phyloP scores from a whole-genome alignment of 1,140 invertebrate genomes.

The Hyles euphorbiae region DNA sequence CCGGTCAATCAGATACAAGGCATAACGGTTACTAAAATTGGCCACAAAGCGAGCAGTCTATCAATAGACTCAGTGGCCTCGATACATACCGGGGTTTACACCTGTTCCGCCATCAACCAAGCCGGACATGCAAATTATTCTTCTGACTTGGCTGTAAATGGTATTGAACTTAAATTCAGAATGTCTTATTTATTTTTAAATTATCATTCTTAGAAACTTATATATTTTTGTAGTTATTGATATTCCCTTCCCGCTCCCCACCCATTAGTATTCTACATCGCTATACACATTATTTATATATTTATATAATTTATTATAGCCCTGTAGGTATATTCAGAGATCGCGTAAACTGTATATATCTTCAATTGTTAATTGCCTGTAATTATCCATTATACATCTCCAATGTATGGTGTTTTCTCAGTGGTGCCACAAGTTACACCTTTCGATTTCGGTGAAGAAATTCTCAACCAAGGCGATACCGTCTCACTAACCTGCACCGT shows the following conservation, averaged over 20 bases:
- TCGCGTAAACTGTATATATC: too few relatives aligned
- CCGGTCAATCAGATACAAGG: constrained; percentile 64
- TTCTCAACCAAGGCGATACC: constrained; percentile 82
- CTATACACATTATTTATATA: too few relatives aligned
- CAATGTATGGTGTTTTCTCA: constrained; percentile 29
- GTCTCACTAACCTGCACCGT: constrained; percentile 85
- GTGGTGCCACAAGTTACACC: constrained; percentile 82
- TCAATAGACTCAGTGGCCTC: constrained; percentile 83
- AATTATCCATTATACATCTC: too few relatives aligned
- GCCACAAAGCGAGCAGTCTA: constrained; percentile 79
- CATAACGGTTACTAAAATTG: constrained; percentile 75
- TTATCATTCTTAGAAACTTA: constrained; percentile 12
- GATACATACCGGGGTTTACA: constrained; percentile 83
- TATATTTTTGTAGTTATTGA: constrained; percentile 1
- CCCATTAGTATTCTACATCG: too few relatives aligned
- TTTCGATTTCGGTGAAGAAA: constrained; percentile 81
- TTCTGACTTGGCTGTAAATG: constrained; percentile 79
- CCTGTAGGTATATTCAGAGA: too few relatives aligned
- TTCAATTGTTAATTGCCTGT: too few relatives aligned
- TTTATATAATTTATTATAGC: too few relatives aligned
- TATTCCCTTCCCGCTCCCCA: background rate
- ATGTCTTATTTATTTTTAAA: constrained; percentile 12
- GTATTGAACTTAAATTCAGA: constrained; percentile 48
- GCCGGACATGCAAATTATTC: constrained; percentile 81
- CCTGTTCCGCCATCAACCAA: constrained; percentile 80